Evolutionary conservation across 92 coral and sea anemone species (phyloP).

Genomic region (Muricea muricata): DNA sequence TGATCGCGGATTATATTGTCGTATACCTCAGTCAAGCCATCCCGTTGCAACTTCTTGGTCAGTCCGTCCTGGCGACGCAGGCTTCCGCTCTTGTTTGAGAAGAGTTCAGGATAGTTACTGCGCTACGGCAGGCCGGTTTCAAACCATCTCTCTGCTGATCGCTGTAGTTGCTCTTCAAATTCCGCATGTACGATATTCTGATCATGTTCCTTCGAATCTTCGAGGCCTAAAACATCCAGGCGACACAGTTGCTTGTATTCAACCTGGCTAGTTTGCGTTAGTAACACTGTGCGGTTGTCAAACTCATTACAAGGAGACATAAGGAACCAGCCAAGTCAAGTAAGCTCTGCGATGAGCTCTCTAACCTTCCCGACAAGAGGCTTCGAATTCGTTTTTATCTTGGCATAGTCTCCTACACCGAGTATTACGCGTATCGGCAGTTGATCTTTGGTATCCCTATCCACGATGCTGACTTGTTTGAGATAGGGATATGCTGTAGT

Average conservation of each 20-base stretch:
- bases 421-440: background rate
- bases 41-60: constrained; percentile 43
- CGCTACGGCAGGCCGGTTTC: constrained; percentile 67
- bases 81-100: constrained; percentile 56
- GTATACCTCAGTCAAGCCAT: constrained; percentile 49
- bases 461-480: constrained; percentile 42
- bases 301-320: background rate
- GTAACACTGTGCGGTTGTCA: constrained; percentile 17
- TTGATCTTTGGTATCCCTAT: constrained; percentile 37
- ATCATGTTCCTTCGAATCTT: no score
- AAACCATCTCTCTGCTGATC: no score
- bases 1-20: constrained; percentile 41
- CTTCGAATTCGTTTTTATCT: constrained; percentile 4
- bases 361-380: background rate
- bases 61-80: constrained; percentile 34
- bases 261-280: constrained; percentile 56
- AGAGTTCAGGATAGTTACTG: constrained; percentile 53
- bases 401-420: background rate
- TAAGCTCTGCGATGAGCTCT: constrained; percentile 8
- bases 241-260: no score
- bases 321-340: background rate
- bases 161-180: no score
- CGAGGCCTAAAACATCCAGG: no score
- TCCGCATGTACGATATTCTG: no score
- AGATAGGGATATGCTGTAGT: constrained; percentile 43